phyloP scores from a whole-genome alignment of 2,797 vertebrate species.

The Lutjanus campechanus region DNA sequence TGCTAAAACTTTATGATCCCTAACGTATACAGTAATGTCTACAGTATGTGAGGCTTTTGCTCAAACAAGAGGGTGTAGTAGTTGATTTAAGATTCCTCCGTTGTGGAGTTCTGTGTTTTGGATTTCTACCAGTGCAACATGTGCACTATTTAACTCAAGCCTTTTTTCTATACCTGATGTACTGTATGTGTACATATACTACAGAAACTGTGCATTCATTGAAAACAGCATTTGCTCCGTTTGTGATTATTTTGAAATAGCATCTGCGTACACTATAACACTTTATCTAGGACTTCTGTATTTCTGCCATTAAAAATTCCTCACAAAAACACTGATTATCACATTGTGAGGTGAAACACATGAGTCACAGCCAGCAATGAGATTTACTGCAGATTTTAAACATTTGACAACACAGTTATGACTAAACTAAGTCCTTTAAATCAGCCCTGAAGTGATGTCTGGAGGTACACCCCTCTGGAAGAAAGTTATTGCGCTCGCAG shows the following conservation, averaged over 20 bases:
- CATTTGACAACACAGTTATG: slow-evolving; percentile 43
- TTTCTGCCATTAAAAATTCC: background rate
- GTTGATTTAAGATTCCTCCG: background rate
- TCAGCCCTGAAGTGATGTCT: slow-evolving; percentile 50
- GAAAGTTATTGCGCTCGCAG: slow-evolving; percentile 40
- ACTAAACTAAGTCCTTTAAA: slow-evolving; percentile 44
- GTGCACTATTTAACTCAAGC: no score
- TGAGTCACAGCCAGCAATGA: slow-evolving; percentile 6
- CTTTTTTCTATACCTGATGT: background rate
- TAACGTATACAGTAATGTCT: background rate
- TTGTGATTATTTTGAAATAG: background rate
- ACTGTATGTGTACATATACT: background rate
- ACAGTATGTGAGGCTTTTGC: background rate
- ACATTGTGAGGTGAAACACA: background rate
- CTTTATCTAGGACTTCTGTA: background rate
- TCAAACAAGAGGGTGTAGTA: background rate
- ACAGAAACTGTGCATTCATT: background rate
- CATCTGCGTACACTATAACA: background rate
- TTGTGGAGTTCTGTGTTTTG: background rate
- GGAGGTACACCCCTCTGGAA: slow-evolving; percentile 46
- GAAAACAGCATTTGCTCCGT: background rate
- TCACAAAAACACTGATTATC: background rate
- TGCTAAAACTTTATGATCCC: background rate
- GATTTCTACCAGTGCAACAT: no score
- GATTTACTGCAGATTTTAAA: slow-evolving; percentile 37